These are phyloP conservation scores for Eueremaeus valkanovi DNA, from an alignment of 2,888 invertebrate species.

Conservation along the genomic window DNA sequence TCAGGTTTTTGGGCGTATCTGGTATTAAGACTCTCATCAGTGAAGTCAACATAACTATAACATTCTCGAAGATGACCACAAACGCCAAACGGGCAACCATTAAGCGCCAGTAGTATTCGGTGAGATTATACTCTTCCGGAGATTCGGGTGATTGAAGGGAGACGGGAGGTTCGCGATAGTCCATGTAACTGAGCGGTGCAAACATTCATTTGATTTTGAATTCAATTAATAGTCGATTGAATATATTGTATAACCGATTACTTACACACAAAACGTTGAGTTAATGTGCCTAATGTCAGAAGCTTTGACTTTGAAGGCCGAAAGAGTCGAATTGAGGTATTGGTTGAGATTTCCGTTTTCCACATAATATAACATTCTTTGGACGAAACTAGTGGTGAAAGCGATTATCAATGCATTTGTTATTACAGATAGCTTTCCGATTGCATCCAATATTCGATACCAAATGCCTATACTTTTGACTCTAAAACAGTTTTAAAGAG, in stretches of 20 bases:
- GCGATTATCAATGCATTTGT: slow-evolving; percentile 97
- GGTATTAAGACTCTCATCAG: slow-evolving; percentile 89
- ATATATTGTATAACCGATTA: too few relatives aligned
- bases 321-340: slow-evolving; percentile 84
- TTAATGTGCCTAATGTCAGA: neutral
- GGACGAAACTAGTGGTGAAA: slow-evolving; percentile 95
- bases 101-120: slow-evolving; percentile 87
- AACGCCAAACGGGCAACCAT: slow-evolving; percentile 84
- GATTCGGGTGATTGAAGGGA: slow-evolving; percentile 53
- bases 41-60: slow-evolving; percentile 84
- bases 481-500: slow-evolving; percentile 52
- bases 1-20: slow-evolving; percentile 76
- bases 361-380: slow-evolving; percentile 86
- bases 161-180: slow-evolving; percentile 70
- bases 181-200: slow-evolving; percentile 66
- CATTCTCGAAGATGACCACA: slow-evolving; percentile 91
- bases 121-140: slow-evolving; percentile 65
- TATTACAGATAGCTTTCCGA: slow-evolving; percentile 86
- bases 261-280: slow-evolving; percentile 36
- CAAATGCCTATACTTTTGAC: slow-evolving; percentile 90
- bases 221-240: too few relatives aligned
- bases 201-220: too few relatives aligned
- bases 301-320: slow-evolving; percentile 63
- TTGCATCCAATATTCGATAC: slow-evolving; percentile 86
- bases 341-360: slow-evolving; percentile 63